Percentiles rank a stretch among this genome's conserved stretches.
phyloP scores from a whole-genome alignment of 1,140 invertebrate genomes.

The Nebria ingens region DNA sequence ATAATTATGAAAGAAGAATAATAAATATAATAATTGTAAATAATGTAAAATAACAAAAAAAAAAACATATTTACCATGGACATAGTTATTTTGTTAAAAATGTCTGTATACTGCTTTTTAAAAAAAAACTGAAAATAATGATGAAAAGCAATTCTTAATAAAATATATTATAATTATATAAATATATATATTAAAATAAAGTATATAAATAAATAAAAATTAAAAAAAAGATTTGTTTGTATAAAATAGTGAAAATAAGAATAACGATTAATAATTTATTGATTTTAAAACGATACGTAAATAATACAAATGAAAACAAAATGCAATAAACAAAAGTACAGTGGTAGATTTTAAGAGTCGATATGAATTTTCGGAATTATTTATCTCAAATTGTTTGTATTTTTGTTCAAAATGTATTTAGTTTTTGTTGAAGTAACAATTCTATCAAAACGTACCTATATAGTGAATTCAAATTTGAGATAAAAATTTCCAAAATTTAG shows the following conservation, averaged over 20 bases:
- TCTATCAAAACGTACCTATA: neutral
- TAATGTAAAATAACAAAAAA: neutral
- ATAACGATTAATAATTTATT: neutral
- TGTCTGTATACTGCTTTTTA: conserved; percentile 1
- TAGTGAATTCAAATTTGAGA: neutral
- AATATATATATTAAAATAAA: too few species aligned
- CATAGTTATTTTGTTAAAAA: conserved; percentile 9
- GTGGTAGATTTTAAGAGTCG: neutral
- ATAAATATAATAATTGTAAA: neutral
- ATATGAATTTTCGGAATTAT: neutral
- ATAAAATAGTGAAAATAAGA: neutral
- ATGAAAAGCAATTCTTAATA: neutral
- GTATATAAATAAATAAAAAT: too few species aligned
- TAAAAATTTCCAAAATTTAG: neutral
- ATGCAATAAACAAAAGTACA: conserved; percentile 7
- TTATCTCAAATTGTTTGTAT: neutral
- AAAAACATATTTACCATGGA: neutral
- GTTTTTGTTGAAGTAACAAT: neutral
- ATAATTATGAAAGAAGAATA: neutral
- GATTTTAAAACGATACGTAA: conserved; percentile 1
- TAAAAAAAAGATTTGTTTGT: neutral
- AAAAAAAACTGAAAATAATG: neutral
- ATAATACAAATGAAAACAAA: neutral
- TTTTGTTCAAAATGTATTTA: neutral
- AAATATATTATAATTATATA: neutral